Evolutionary conservation across 2,888 invertebrate genomes (phyloP).

Genomic region (Hirtodrosophila cameraria): DNA sequence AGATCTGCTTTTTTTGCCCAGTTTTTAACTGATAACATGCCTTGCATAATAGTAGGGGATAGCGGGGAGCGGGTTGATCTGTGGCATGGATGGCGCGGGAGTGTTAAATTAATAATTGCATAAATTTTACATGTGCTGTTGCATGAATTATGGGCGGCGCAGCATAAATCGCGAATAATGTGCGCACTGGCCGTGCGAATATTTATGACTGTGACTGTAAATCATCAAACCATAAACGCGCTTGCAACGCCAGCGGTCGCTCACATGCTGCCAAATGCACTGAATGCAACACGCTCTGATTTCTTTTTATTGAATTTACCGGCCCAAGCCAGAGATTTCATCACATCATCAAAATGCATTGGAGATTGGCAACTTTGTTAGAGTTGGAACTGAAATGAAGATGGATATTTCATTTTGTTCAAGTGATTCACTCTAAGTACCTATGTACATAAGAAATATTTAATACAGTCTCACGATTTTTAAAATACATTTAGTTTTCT

Average conservation of each 20-base stretch:
- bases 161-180: slow-evolving; percentile 83
- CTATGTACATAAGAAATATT: no score
- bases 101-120: slow-evolving; percentile 84
- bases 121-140: slow-evolving; percentile 84
- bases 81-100: slow-evolving; percentile 56
- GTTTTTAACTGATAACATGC: slow-evolving; percentile 31
- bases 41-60: no score
- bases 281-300: slow-evolving; percentile 6
- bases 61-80: slow-evolving; percentile 2
- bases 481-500: no score
- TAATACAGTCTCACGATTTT: slow-evolving; percentile 76
- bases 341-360: neutral
- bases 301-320: slow-evolving; percentile 48
- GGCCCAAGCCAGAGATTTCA: neutral
- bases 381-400: neutral
- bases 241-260: slow-evolving; percentile 69
- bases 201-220: slow-evolving; percentile 83
- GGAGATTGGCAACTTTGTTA: neutral
- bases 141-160: slow-evolving; percentile 81
- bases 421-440: neutral
- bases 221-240: slow-evolving; percentile 84
- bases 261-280: slow-evolving; percentile 55
- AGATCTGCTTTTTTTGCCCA: slow-evolving; percentile 49
- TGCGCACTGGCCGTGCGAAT: slow-evolving; percentile 83
- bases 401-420: neutral